Evolutionary conservation across 2,888 invertebrate genomes (phyloP), one percentile per base, ranked within the genome.

Genomic region (Uropetala carovei): DNA sequence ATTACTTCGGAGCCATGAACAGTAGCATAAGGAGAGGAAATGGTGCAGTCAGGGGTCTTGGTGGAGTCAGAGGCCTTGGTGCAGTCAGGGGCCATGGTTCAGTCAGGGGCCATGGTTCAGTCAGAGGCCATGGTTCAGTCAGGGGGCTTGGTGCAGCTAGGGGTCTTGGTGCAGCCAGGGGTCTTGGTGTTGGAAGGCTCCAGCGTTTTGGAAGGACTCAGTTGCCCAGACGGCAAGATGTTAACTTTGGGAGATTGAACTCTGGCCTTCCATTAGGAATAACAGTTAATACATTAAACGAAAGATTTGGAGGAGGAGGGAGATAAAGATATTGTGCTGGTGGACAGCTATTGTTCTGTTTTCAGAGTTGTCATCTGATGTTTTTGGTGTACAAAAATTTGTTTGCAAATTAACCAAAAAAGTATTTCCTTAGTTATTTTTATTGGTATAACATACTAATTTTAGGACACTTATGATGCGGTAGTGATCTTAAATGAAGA

Each of bases 201-300:
- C 43, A 22, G 4, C 89, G 64, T 68, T n/a, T 27, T 43, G 89
- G 89, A 18, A 89, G 89, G n/a, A 64, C 64, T 68, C 89, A 89
- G 16, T 43, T 89, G 27, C 43, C 43, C 0, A 64, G 13, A 4
- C 9, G 89, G 30, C 64, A 18, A 43, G 68, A n/a, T 64, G 43
- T 64, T 4, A 18, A 56, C n/a, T 56, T 27, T 11, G 43, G 64
- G n/a, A 64, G 89, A 30, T 43, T 68, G 4, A 43, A 57, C 13
- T 10, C 57, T 18, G 89, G 89, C 43, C 30, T 68, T 2, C 89
- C 64, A 16, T 43, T 60, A 11, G 75, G 75, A 75, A 16, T 64
- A n/a, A 89, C 89, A 0, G 43, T 13, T 0, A 64, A 64, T 8
- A 89, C 89, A 0, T n/a, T 89, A 4, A 89, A 89, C 5, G 89